Percentiles rank a stretch among this genome's conserved stretches.
phyloP scores from a whole-genome alignment of 2,113 vertebrate genomes.

The Nannobrachium achirus region DNA sequence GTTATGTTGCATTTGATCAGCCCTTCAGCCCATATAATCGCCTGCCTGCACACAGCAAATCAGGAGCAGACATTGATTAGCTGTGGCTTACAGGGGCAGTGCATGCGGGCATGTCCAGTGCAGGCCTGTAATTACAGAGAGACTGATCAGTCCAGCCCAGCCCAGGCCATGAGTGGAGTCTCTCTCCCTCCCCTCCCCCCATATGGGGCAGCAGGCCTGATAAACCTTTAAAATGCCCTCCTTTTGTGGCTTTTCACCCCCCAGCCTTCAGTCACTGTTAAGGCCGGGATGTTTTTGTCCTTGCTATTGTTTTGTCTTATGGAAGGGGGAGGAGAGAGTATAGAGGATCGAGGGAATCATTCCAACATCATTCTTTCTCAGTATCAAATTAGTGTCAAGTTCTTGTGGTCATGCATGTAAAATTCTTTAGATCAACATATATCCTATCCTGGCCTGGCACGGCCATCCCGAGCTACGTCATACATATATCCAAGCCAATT shows the following conservation, averaged over 20 bases:
- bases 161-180: constrained; percentile 12
- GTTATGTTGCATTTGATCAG: constrained; percentile 45
- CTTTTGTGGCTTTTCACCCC: constrained; percentile 55
- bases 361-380: constrained; percentile 1
- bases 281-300: constrained; percentile 33
- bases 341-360: not conserved
- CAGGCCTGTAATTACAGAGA: constrained; percentile 48
- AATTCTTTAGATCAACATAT: not conserved
- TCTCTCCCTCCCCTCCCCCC: constrained; percentile 45
- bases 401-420: not conserved
- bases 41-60: constrained; percentile 24
- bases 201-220: constrained; percentile 25
- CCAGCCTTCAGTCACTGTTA: constrained; percentile 38
- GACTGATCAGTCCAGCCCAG: constrained; percentile 38
- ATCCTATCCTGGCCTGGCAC: too few species aligned
- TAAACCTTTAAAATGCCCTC: constrained; percentile 61
- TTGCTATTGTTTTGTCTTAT: constrained; percentile 54
- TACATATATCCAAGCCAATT: not conserved
- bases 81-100: not conserved
- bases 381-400: constrained; percentile 26
- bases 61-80: constrained; percentile 29
- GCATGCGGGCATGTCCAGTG: constrained; percentile 35
- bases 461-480: too few species aligned
- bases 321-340: constrained; percentile 5
- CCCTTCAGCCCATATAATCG: constrained; percentile 21